A percentile compares a stretch with the other conserved stretches of the same genome.
phyloP scores from a whole-genome alignment of 2,113 vertebrate genomes.

The Onychorhynchus coronatus region DNA sequence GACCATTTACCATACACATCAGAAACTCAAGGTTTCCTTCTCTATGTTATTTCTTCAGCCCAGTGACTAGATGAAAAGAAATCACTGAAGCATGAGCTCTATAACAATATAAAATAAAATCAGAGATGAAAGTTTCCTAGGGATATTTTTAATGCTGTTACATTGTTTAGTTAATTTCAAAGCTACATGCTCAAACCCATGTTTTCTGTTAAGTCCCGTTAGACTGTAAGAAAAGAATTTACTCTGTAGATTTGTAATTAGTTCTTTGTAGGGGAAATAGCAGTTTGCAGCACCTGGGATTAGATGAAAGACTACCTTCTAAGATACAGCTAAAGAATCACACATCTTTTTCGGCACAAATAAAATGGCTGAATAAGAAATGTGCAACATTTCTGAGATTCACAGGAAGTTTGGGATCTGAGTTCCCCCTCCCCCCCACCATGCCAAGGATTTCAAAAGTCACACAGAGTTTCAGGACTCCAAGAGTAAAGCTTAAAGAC shows the following conservation, averaged over 20 bases:
- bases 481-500: slow-evolving; percentile 49
- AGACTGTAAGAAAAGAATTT: slow-evolving; percentile 64
- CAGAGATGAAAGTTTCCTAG: slow-evolving; percentile 65
- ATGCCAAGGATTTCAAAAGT: not conserved
- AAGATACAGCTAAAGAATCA: not conserved
- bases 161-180: slow-evolving; percentile 70
- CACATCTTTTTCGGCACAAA: not conserved
- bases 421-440: not conserved
- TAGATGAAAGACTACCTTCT: not conserved
- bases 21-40: slow-evolving; percentile 61
- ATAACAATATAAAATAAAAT: slow-evolving; percentile 73
- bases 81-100: slow-evolving; percentile 66
- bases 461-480: not conserved
- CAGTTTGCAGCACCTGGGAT: not conserved
- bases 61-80: slow-evolving; percentile 74
- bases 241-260: slow-evolving; percentile 82
- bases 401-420: not conserved
- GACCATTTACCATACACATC: slow-evolving; percentile 70
- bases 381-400: not conserved
- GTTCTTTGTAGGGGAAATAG: slow-evolving; percentile 70
- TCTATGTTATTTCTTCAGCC: slow-evolving; percentile 69
- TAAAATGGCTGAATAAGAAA: not conserved
- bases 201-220: slow-evolving; percentile 51
- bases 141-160: slow-evolving; percentile 60
- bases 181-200: slow-evolving; percentile 62